phyloP scores from a whole-genome alignment of 2,797 vertebrate genomes.

The Falco columbarius region DNA sequence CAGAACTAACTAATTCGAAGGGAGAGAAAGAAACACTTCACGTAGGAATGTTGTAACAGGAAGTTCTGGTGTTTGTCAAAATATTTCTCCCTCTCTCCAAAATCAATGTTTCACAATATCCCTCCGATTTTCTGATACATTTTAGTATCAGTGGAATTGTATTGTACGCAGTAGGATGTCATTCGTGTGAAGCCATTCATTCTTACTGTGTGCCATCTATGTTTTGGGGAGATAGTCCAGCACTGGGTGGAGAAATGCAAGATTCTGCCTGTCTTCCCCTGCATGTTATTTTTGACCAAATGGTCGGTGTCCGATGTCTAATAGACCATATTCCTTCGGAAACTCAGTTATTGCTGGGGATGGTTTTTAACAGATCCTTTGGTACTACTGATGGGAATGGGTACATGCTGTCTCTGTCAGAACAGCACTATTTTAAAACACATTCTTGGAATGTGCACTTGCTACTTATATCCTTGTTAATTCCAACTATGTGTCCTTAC shows the following conservation, averaged over 20 bases:
- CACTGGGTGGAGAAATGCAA: not conserved
- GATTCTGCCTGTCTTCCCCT: not conserved
- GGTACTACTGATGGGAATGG: not conserved
- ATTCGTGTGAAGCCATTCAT: not conserved
- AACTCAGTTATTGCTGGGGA: not conserved
- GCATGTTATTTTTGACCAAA: not conserved
- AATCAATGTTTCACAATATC: not conserved
- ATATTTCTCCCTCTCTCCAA: not conserved
- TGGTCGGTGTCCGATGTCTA: not conserved
- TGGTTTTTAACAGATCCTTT: not conserved
- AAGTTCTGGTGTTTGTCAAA: constrained; percentile 41
- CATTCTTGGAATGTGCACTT: not conserved
- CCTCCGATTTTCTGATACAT: not conserved
- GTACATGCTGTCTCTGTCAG: not conserved
- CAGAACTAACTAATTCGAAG: not conserved
- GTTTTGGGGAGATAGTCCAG: not conserved
- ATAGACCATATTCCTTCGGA: not conserved
- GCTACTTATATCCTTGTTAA: constrained; percentile 8
- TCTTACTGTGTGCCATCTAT: not conserved
- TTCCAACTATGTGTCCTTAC: not conserved
- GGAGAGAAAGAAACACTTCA: not conserved
- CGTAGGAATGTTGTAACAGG: not conserved
- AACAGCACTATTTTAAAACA: constrained; percentile 26
- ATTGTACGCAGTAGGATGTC: not conserved
- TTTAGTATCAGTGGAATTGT: not conserved